These are phyloP conservation scores for Blastobasis adustella DNA, from an alignment of 2,888 invertebrate genomes.

Conservation along the genomic window DNA sequence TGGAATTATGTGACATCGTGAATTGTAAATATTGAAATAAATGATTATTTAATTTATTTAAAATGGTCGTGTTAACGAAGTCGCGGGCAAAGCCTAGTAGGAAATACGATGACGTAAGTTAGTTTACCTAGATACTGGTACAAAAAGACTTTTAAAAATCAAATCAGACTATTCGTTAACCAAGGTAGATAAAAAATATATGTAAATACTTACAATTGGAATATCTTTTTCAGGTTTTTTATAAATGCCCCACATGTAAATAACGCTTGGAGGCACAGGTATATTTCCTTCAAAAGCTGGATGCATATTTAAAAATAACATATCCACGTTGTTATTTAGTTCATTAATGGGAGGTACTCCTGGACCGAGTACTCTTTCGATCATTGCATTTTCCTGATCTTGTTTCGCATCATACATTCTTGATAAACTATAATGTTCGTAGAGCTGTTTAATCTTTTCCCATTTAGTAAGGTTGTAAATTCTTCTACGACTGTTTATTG, in stretches of 20 bases:
- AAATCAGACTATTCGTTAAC: too few species aligned
- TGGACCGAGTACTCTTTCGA: slow-evolving; percentile 24
- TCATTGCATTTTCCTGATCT: slow-evolving; percentile 11
- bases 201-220: too few species aligned
- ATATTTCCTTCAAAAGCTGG: slow-evolving; percentile 38
- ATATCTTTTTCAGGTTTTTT: slow-evolving; percentile 33
- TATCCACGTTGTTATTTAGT: slow-evolving; percentile 29
- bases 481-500: slow-evolving; percentile 16
- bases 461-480: slow-evolving; percentile 25
- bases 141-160: too few species aligned
- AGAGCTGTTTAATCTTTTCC: slow-evolving; percentile 27
- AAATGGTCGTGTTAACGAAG: too few species aligned
- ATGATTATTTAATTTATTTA: too few species aligned
- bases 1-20: too few species aligned
- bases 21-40: too few species aligned
- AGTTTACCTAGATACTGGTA: too few species aligned
- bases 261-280: slow-evolving; percentile 46
- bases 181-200: too few species aligned
- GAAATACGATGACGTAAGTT: too few species aligned
- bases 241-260: slow-evolving; percentile 55
- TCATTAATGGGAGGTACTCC: slow-evolving; percentile 21
- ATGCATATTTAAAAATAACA: slow-evolving; percentile 53
- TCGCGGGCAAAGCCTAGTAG: too few species aligned
- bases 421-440: slow-evolving; percentile 13
- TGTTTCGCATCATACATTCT: slow-evolving; percentile 1